Evolutionary conservation across 1,140 invertebrate species (phyloP), one percentile per base, ranked within the genome.

Genomic region (Melitaea cinxia): DNA sequence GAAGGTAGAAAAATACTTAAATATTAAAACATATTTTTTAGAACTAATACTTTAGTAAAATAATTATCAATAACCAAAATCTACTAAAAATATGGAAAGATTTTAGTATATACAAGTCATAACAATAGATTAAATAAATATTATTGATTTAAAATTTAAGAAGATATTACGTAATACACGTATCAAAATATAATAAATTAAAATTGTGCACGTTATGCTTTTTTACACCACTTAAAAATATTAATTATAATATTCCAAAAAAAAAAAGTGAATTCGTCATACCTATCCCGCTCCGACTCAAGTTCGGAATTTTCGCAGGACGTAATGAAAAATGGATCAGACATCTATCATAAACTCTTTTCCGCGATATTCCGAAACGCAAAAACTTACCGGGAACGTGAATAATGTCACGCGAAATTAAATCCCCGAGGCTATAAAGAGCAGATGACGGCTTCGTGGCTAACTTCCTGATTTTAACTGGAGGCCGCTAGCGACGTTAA

Each of bases 371-470:
- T 75, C 75, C 66, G 73, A 39, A 72, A 75, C 72, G 74, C 72
- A 87, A 85, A 85, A 87, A 81, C 77, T 85, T 75, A 77, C 66
- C 63, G 69, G 61, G 47, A 63, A 68, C 67, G 73, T 85, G 84
- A 87, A 80, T 83, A 87, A 85, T 85, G 82, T 84, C 76, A 71
- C 69, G 70, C 76, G 78, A 80, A 87, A 87, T 87, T 83, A 83
- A 87, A 87, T 76, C 76, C 73, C 59, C 35, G 56, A n/a, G 59
- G 75, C 82, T 72, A 83, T 87, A 85, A 87, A 82, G 77, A 80
- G 75, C 84, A 87, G 79, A 85, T 85, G 84, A 80, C 82, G 83
- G 56, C 69, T 65, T 47, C 52, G 49, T 50, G 62, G 72, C 71
- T 65, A 78, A 81, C 70, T 82, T 59, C 57, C 28, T 39, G 56